These are phyloP conservation scores for Limnephilus lunatus DNA, from an alignment of 2,888 invertebrate genomes.

Conservation along the genomic window DNA sequence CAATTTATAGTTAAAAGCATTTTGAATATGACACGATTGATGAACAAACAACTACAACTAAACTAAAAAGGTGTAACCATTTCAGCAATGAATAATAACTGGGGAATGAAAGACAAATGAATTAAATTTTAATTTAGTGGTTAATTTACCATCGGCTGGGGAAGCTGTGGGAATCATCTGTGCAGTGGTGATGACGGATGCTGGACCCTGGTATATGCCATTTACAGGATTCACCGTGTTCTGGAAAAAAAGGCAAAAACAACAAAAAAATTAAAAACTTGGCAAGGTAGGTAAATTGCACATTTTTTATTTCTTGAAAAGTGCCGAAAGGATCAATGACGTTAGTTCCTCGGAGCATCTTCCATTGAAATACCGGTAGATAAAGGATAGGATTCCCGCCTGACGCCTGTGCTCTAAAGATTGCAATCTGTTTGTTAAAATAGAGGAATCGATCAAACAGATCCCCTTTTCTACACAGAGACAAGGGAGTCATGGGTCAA, in stretches of 20 bases:
- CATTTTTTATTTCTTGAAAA: no score
- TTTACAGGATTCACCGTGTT: slow-evolving; percentile 95
- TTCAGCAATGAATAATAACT: neutral
- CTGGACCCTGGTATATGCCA: slow-evolving; percentile 88
- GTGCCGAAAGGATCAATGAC: no score
- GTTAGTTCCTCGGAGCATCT: no score
- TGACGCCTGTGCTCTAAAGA: no score
- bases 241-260: slow-evolving; percentile 71
- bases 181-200: slow-evolving; percentile 69
- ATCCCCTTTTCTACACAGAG: no score
- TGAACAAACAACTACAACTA: neutral
- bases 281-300: neutral
- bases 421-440: no score
- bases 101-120: neutral
- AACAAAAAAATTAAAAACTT: neutral
- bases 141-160: slow-evolving; percentile 59
- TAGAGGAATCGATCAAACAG: no score
- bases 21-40: neutral
- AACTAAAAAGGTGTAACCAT: neutral
- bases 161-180: slow-evolving; percentile 59
- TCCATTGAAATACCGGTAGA: no score
- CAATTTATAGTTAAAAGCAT: neutral
- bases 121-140: neutral
- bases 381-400: no score
- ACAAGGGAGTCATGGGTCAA: no score